Evolutionary conservation across 1,140 invertebrate species (phyloP).

Genomic region (Thaumetopoea pityocampa): DNA sequence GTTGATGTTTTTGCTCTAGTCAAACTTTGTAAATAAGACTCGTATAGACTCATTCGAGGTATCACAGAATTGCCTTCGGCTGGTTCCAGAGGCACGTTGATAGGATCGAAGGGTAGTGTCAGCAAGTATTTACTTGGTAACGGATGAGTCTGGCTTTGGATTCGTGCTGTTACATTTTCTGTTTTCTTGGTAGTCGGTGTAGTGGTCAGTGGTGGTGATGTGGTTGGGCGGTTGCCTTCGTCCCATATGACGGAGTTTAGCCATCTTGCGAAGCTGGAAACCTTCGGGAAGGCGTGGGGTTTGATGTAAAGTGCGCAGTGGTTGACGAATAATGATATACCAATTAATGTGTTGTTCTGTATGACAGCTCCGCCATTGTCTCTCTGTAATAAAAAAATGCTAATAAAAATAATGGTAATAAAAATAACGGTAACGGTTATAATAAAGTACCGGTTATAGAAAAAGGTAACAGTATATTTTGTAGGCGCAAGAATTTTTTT

Average conservation of each 20-base stretch:
- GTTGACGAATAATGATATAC: constrained; percentile 49
- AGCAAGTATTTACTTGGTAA: constrained; percentile 49
- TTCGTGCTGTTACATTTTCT: constrained; percentile 6
- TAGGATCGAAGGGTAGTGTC: constrained; percentile 52
- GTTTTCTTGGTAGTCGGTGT: constrained; percentile 21
- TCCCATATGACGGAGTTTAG: constrained; percentile 61
- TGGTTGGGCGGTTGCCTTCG: constrained; percentile 46
- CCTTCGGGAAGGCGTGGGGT: constrained; percentile 60
- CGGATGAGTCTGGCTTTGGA: constrained; percentile 20
- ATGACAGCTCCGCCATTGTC: constrained; percentile 64
- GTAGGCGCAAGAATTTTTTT: no score
- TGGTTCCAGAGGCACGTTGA: constrained; percentile 59
- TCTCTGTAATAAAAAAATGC: constrained; percentile 37
- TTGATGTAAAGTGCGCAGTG: constrained; percentile 55
- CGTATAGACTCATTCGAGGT: constrained; percentile 59
- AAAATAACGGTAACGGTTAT: no score
- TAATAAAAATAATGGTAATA: no score
- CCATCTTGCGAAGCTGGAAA: constrained; percentile 53
- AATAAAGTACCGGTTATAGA: no score
- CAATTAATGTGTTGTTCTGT: constrained; percentile 60
- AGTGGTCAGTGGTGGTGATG: constrained; percentile 18
- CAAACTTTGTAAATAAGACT: constrained; percentile 56
- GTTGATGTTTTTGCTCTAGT: constrained; percentile 43
- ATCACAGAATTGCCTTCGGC: constrained; percentile 58
- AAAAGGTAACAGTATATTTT: no score